Percentiles rank a stretch among this genome's conserved stretches.
phyloP scores from a whole-genome alignment of 2,797 vertebrate species.

The Oreochromis mossambicus region DNA sequence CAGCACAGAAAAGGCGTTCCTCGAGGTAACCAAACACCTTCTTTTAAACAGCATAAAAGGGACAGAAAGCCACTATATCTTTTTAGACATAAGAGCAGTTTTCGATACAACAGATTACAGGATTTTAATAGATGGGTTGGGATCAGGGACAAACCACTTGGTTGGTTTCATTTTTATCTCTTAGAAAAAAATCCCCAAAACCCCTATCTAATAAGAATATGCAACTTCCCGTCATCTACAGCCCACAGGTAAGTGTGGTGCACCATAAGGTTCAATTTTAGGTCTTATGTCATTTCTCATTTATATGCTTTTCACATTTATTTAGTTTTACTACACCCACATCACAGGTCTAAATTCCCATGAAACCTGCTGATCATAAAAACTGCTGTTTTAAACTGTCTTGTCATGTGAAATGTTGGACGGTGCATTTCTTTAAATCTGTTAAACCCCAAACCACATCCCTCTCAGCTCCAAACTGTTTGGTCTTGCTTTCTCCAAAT shows the following conservation, averaged over 20 bases:
- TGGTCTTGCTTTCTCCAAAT: rapidly evolving
- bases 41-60: background rate
- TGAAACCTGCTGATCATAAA: background rate
- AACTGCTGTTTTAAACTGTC: background rate
- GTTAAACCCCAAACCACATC: background rate
- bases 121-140: background rate
- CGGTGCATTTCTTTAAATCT: rapidly evolving
- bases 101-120: rapidly evolving
- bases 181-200: background rate
- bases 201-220: background rate
- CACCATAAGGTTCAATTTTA: background rate
- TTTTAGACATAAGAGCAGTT: background rate
- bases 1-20: background rate
- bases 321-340: rapidly evolving
- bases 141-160: rapidly evolving
- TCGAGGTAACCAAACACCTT: background rate
- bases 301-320: background rate
- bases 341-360: background rate
- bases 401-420: background rate
- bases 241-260: no score
- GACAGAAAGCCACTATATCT: background rate
- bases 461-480: background rate
- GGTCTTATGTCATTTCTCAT: background rate
- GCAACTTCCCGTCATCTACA: background rate
- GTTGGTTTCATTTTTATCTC: background rate